A percentile compares a stretch with the other conserved stretches of the same genome.
Evolutionary conservation across 2,113 vertebrate species (phyloP).

Genomic region (Cottus gobio): DNA sequence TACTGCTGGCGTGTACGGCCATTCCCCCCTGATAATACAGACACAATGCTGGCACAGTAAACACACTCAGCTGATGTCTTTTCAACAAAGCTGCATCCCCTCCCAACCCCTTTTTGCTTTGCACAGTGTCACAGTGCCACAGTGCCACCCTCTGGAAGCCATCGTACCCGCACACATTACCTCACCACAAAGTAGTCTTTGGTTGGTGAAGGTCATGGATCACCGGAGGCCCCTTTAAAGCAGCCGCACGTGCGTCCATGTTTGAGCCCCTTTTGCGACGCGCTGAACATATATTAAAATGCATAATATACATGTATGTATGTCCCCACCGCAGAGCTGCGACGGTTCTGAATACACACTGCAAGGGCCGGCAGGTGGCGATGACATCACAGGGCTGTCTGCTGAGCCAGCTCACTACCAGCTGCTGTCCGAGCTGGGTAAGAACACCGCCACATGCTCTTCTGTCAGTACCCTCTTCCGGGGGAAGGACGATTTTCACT

Average conservation of each 20-base stretch:
- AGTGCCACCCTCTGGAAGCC: conserved; percentile 6
- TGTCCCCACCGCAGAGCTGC: conserved; percentile 80
- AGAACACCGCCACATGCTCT: conserved; percentile 27
- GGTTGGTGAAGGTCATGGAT: not conserved
- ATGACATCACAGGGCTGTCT: conserved; percentile 85
- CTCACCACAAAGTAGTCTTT: not conserved
- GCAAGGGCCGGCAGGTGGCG: conserved; percentile 75
- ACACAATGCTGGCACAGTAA: conserved; percentile 1
- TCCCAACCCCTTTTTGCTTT: too few species aligned
- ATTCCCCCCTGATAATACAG: conserved; percentile 36
- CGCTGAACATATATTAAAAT: not conserved
- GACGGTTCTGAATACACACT: conserved; percentile 84
- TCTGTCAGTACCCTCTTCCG: not conserved
- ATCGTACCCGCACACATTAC: conserved; percentile 1
- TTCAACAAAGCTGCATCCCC: conserved; percentile 6
- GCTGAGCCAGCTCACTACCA: conserved; percentile 91
- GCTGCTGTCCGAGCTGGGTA: conserved; percentile 94
- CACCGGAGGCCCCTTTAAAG: not conserved
- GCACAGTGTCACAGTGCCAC: not conserved
- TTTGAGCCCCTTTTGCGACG: not conserved
- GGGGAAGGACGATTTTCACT: not conserved
- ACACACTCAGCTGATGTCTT: conserved; percentile 17
- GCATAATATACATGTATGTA: not conserved
- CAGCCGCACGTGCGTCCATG: not conserved
- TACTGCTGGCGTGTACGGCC: too few species aligned